Base-by-base conservation (phyloP, 2,888 invertebrate species). In the Ophraella communa region DNA sequence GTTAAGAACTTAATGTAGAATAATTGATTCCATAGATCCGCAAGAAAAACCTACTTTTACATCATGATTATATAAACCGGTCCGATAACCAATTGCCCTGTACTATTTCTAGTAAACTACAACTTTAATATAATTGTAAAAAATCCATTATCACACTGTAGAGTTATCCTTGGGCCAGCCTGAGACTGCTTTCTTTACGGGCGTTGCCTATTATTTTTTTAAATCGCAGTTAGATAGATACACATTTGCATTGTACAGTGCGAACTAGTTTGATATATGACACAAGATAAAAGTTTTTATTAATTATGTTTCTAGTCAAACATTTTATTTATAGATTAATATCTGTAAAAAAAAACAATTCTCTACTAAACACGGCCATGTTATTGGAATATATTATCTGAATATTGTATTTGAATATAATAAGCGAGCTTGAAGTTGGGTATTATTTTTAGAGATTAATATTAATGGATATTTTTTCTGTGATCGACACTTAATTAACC, bases 81-180 rank as follows among this genome's bases (percentile, higher is more conserved):
- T 39, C 8, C 4, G 14, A 24, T 17, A n/a, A 42, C 42, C 49
- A 52, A 33, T 45, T 17, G 51, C 45, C 56, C 57, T 17, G 61
- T 51, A 65, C 52, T 52, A 58, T 55, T 10, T 30, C 54, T 39
- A 61, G 52, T 60, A 57, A 65, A 65, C 24, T 49, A 55, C 53
- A 55, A n/a, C 35, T 57, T 61, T 65, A 67, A 65, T 63, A 47
- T 61, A 52, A 60, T 59, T 57, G 59, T 35, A 64, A 62, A 61
- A 62, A 60, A 64, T 60, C 63, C 59, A 62, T 65, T 67, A 67
- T 67, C 67, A 67, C 56, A 47, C 53, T 53, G 52, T 61, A 30
- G 44, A 61, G 52, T 39, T 59, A 64, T 67, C 67, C 67, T 67
- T 67, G 67, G 65, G 51, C 67, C 65, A 62, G 49, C 67, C 65